Base-by-base conservation (phyloP, 2,113 vertebrate genomes). In the Myotis davidii region DNA sequence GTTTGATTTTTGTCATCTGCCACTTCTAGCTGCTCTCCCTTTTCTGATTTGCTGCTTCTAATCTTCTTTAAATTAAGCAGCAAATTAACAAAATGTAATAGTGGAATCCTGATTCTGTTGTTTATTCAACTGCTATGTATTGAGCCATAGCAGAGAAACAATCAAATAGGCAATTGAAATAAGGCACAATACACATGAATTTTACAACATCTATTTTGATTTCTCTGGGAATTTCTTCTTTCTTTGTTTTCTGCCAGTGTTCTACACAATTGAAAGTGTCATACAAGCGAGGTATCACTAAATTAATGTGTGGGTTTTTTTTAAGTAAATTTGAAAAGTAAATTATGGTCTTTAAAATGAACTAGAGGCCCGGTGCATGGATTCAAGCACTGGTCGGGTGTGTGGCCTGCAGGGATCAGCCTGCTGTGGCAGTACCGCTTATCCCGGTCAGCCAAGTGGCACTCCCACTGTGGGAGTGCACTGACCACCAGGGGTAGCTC, bases 161-260 rank as follows among this genome's bases (percentile, higher is more conserved):
- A n/a, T 59, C n/a, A 74, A 84, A 56, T 67, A 69, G 9, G 6
- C 65, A 61, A 8, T 29, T 79, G 45, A 56, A 74, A 76, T 18
- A 78, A 77, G 48, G 23, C 82, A 25, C 18, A 11, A 45, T 85
- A 3, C 23, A 23, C 20, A 3, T 93, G 59, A 82, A 72, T 92
- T 97, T 88, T 67, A 23, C 12, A 88, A n/a, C 5, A 45, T 59
- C 64, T 93, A 6, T 88, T 94, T 92, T 67, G 5, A 73, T 65
- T 74, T 90, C 34, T 85, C 54, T 84, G 37, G 85, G 54, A 74
- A 74, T 45, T 76, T 85, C 69, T 91, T 85, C 17, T 87, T 86
- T 65, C 13, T 82, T 81, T 88, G 20, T 78, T 77, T 88, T 70
- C 56, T 89, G 42, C 50, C 48, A 65, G 0, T 29, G 50, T 78